Percentiles rank a stretch among this genome's conserved stretches.
These are phyloP conservation scores for Brienomyrus longianalis DNA, from an alignment of 2,113 vertebrate genomes.

Conservation along the genomic window DNA sequence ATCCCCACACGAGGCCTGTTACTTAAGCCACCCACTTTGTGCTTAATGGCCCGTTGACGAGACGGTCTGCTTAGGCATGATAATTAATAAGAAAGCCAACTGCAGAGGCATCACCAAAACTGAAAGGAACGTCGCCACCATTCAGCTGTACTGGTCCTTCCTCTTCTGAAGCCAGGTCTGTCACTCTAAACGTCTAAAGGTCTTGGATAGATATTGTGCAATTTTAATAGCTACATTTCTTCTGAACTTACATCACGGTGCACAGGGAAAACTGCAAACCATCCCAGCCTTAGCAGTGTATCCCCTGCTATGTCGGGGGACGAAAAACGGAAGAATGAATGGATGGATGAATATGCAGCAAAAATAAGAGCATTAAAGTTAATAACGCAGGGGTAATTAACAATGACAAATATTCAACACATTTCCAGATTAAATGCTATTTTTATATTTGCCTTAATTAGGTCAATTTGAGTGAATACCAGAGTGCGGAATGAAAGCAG, in stretches of 20 bases:
- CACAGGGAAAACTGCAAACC: background rate
- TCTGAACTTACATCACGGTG: background rate
- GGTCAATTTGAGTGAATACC: slow-evolving; percentile 15
- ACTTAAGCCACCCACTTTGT: background rate
- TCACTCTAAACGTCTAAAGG: background rate
- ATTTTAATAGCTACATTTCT: background rate
- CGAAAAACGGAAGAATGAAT: background rate
- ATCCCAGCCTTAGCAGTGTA: background rate
- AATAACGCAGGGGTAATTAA: background rate
- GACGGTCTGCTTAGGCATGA: background rate
- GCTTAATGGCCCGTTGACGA: background rate
- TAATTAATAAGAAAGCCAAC: slow-evolving; percentile 22
- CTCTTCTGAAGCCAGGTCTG: background rate
- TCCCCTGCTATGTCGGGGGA: background rate
- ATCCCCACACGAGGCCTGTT: background rate
- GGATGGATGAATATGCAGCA: background rate
- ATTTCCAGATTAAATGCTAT: background rate
- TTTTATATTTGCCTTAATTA: slow-evolving; percentile 7
- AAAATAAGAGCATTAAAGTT: background rate
- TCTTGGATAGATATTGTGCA: background rate
- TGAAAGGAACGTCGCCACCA: background rate
- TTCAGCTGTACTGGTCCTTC: background rate
- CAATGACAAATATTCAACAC: background rate
- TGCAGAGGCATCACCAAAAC: background rate
- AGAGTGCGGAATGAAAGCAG: background rate